Conservation (phyloP, 2,113 vertebrate genomes). For the Nannospalax galili region DNA sequence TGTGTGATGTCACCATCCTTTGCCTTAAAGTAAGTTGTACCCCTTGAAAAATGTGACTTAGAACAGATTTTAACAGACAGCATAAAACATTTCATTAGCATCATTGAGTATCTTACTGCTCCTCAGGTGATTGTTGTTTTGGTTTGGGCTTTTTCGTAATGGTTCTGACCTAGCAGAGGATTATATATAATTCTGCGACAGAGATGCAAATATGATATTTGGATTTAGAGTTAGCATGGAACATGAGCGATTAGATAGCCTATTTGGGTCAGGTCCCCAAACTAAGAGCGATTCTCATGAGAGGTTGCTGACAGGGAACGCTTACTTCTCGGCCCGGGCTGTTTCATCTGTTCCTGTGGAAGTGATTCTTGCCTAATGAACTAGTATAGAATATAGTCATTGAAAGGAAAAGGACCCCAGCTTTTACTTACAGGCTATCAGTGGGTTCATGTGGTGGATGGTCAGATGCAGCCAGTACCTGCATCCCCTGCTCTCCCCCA, state of each 20-base stretch:
- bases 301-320: neutral
- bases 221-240: neutral
- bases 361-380: neutral
- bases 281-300: neutral
- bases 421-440: accelerated
- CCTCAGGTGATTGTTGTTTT: neutral
- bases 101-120: neutral
- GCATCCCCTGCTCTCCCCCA: neutral
- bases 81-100: neutral
- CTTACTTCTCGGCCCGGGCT: neutral
- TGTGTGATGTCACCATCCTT: neutral
- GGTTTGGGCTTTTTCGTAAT: neutral
- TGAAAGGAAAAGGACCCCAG: neutral
- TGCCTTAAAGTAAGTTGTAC: neutral
- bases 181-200: neutral
- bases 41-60: neutral
- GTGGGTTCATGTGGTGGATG: neutral
- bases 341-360: neutral
- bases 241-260: neutral
- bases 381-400: neutral
- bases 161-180: neutral
- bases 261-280: accelerated
- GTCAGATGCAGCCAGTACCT: neutral
- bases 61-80: neutral
- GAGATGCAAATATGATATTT: neutral